Percentiles rank a stretch among this genome's conserved stretches.
These are phyloP conservation scores for Melinaea marsaeus DNA, from an alignment of 2,888 invertebrate species.

Conservation along the genomic window DNA sequence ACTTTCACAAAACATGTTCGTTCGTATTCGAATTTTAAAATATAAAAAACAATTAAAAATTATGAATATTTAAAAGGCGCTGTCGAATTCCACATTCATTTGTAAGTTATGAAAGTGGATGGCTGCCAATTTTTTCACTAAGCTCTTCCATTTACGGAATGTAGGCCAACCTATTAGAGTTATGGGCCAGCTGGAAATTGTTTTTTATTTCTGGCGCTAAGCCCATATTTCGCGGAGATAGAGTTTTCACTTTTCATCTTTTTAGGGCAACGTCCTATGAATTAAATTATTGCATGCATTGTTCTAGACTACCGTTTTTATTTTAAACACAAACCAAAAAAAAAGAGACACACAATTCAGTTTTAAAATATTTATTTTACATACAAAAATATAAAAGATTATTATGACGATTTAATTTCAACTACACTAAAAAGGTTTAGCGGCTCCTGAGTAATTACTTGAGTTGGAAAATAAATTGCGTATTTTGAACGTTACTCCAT, in stretches of 20 bases:
- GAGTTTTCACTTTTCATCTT: constrained; percentile 9
- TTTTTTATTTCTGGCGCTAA: constrained; percentile 22
- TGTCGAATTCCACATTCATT: constrained; percentile 10
- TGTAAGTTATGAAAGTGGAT: constrained; percentile 23
- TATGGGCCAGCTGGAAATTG: constrained; percentile 20
- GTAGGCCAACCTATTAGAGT: constrained; percentile 26
- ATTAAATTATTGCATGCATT: constrained; percentile 2
- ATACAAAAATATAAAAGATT: constrained; percentile 39
- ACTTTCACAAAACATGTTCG: background rate
- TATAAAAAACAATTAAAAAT: background rate
- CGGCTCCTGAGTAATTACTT: constrained; percentile 55
- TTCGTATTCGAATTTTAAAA: background rate
- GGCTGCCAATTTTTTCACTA: constrained; percentile 24
- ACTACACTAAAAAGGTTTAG: constrained; percentile 44
- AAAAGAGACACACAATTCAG: background rate
- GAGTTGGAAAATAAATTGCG: constrained; percentile 39
- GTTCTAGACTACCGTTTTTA: background rate
- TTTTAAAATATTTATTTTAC: constrained; percentile 38
- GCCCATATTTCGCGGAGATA: constrained; percentile 19
- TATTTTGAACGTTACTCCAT: constrained; percentile 37
- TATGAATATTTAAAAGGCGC: constrained; percentile 1
- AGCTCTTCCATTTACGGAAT: constrained; percentile 21
- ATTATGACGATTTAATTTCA: constrained; percentile 49
- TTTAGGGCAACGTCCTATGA: background rate
- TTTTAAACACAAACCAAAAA: background rate